These are phyloP conservation scores for Acropternis orthonyx DNA, from an alignment of 2,797 vertebrate species.

Conservation along the genomic window DNA sequence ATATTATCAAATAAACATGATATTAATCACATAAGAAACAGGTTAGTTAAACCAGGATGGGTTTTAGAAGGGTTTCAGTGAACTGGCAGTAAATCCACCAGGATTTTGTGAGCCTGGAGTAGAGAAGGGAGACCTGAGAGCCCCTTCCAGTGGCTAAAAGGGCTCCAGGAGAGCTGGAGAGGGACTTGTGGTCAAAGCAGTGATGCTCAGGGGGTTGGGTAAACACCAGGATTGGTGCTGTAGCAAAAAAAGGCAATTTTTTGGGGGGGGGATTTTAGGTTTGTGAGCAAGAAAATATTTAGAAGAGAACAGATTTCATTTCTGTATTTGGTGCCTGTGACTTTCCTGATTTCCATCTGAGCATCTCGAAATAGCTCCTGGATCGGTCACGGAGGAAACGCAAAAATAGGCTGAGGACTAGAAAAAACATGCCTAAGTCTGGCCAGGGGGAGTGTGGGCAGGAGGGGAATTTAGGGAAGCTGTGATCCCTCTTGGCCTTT, in stretches of 20 bases:
- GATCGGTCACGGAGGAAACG: neutral
- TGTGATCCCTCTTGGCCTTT: neutral
- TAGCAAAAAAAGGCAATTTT: neutral
- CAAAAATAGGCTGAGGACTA: neutral
- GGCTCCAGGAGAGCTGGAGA: neutral
- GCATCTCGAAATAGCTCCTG: conserved; percentile 21
- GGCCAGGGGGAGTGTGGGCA: neutral
- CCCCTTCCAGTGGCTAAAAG: neutral
- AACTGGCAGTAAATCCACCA: neutral
- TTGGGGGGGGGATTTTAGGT: neutral
- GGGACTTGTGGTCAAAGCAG: neutral
- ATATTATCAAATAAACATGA: neutral
- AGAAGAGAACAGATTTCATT: neutral
- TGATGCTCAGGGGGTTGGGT: neutral
- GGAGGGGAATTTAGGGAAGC: neutral
- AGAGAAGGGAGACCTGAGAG: neutral
- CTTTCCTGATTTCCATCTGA: neutral
- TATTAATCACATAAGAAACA: neutral
- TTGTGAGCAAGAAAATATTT: neutral
- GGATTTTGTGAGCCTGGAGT: neutral
- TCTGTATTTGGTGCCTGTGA: neutral
- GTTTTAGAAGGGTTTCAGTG: neutral
- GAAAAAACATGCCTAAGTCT: neutral
- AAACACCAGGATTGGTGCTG: neutral
- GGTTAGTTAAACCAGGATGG: neutral